These are phyloP conservation scores for Trialeurodes vaporariorum DNA, from an alignment of 1,140 invertebrate species.

Conservation along the genomic window DNA sequence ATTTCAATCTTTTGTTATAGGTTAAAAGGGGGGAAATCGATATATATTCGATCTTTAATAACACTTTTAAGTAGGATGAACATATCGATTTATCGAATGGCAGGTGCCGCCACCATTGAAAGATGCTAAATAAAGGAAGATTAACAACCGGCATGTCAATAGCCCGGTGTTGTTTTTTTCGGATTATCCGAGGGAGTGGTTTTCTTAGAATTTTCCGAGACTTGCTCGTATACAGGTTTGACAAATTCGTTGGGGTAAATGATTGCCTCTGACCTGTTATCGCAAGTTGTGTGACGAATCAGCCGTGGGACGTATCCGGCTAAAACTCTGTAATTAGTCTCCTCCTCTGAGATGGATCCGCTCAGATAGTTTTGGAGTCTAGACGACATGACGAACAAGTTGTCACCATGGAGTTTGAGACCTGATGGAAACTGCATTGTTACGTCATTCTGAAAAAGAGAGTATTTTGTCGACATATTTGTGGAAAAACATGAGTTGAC, in stretches of 20 bases:
- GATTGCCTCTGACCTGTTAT: constrained; percentile 15
- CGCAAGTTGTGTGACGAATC: constrained; percentile 18
- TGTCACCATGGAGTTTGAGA: constrained; percentile 20
- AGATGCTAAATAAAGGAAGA: too few species aligned
- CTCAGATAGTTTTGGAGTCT: constrained; percentile 25
- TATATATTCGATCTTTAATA: too few species aligned
- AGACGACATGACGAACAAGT: constrained; percentile 20
- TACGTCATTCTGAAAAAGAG: constrained; percentile 23
- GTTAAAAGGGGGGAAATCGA: too few species aligned
- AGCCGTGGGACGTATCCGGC: constrained; percentile 16
- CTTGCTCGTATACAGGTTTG: neutral
- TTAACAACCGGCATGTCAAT: too few species aligned
- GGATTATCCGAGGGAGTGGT: too few species aligned
- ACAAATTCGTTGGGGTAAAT: neutral
- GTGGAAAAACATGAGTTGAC: too few species aligned
- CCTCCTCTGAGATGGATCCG: constrained; percentile 3
- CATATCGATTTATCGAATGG: too few species aligned
- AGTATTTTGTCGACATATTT: too few species aligned
- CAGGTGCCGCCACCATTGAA: too few species aligned
- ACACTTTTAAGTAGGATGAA: too few species aligned
- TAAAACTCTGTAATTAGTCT: constrained; percentile 23
- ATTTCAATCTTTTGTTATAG: too few species aligned
- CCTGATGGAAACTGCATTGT: constrained; percentile 25
- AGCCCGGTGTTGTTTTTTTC: too few species aligned
- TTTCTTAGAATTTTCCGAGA: neutral